A percentile compares a stretch with the other conserved stretches of the same genome.
phyloP scores from a whole-genome alignment of 2,113 vertebrate species.

The Pyxicephalus adspersus region DNA sequence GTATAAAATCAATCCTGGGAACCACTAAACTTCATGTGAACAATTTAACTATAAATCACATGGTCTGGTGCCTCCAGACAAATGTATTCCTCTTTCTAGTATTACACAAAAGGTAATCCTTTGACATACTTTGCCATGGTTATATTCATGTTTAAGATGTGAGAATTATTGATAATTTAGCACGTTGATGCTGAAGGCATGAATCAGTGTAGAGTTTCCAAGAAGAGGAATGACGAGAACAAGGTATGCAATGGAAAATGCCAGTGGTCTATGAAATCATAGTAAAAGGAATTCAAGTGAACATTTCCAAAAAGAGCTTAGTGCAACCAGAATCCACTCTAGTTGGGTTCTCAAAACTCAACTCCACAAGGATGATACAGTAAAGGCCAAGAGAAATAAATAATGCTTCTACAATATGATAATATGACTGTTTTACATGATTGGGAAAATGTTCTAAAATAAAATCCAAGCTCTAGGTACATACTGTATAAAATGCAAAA shows the following conservation, averaged over 20 bases:
- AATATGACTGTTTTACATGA: too few relatives aligned
- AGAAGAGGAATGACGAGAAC: background rate
- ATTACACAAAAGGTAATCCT: conserved; percentile 54
- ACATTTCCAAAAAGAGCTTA: background rate
- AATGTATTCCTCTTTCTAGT: conserved; percentile 41
- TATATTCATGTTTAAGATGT: conserved; percentile 48
- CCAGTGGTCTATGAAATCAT: conserved; percentile 1
- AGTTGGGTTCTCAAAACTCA: too few relatives aligned
- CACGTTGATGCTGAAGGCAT: background rate
- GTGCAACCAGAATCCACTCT: too few relatives aligned
- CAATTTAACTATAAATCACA: conserved; percentile 48
- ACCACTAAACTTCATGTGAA: conserved; percentile 35
- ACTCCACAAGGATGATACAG: too few relatives aligned
- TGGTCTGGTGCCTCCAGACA: conserved; percentile 51
- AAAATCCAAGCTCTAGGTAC: too few relatives aligned
- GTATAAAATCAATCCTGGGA: conserved; percentile 50
- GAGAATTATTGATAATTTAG: conserved; percentile 45
- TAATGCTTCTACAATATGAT: too few relatives aligned
- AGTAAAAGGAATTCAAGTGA: conserved; percentile 12
- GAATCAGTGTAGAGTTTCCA: conserved; percentile 20
- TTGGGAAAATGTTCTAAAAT: too few relatives aligned
- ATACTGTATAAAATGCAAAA: too few relatives aligned
- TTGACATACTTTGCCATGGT: conserved; percentile 44
- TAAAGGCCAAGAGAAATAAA: too few relatives aligned
- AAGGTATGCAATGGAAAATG: background rate